These are phyloP conservation scores for Austrolebias charrua DNA, from an alignment of 2,797 vertebrate genomes.

Conservation along the genomic window DNA sequence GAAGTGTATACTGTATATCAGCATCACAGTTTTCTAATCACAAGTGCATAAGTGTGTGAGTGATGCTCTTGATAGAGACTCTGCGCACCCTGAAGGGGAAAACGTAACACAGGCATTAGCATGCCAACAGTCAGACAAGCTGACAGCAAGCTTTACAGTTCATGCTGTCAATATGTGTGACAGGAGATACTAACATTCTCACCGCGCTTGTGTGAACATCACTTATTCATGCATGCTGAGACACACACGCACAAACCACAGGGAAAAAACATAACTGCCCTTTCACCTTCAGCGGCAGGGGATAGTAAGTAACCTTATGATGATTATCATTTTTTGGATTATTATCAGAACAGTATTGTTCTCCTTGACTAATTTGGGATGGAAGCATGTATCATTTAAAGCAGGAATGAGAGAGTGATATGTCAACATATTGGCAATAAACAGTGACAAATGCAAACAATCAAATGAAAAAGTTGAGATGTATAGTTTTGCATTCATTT, in stretches of 20 bases:
- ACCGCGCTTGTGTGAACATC: slow-evolving; percentile 3
- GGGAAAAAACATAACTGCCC: too few relatives aligned
- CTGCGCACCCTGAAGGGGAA: slow-evolving; percentile 10
- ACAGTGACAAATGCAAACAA: too few relatives aligned
- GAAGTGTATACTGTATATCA: background rate
- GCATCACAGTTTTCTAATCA: slow-evolving; percentile 11
- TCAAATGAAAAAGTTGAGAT: too few relatives aligned
- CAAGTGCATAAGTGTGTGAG: slow-evolving; percentile 4
- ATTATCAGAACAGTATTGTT: too few relatives aligned
- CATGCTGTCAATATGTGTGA: slow-evolving; percentile 6
- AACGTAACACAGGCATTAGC: slow-evolving; percentile 15
- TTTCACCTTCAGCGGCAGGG: too few relatives aligned
- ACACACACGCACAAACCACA: background rate
- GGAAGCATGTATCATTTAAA: too few relatives aligned
- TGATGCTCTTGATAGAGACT: background rate
- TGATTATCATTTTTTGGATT: too few relatives aligned
- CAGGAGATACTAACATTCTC: slow-evolving; percentile 10
- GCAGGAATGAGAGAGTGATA: too few relatives aligned
- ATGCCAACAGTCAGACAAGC: slow-evolving; percentile 30
- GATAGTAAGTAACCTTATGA: too few relatives aligned
- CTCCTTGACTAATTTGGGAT: too few relatives aligned
- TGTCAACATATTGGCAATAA: too few relatives aligned
- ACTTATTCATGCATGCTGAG: background rate
- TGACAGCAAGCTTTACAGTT: slow-evolving; percentile 19
- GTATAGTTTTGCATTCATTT: too few relatives aligned